Percentiles rank a stretch among this genome's conserved stretches.
Conservation (phyloP, 2,797 vertebrate species). For the Gambusia yucatana region DNA sequence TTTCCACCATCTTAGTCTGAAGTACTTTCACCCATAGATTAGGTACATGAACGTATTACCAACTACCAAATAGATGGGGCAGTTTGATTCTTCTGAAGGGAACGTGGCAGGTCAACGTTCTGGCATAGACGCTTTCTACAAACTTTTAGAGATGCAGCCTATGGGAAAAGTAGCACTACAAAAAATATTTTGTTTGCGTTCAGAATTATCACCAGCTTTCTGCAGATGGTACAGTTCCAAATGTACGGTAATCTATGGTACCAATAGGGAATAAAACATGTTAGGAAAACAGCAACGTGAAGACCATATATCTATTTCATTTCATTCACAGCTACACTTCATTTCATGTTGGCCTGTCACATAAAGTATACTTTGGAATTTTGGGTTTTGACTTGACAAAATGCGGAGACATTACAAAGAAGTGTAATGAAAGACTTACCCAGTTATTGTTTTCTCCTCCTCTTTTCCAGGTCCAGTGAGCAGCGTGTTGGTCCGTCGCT, state of each 20-base stretch:
- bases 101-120: too few species aligned
- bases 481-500: conserved; percentile 84
- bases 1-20: conserved; percentile 29
- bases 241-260: background rate
- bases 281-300: background rate
- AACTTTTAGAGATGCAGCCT: too few species aligned
- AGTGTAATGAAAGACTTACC: background rate
- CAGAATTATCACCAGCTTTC: background rate
- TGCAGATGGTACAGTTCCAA: background rate
- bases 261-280: too few species aligned
- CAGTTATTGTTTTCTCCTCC: background rate
- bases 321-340: background rate
- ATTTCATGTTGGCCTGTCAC: background rate
- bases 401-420: background rate
- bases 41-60: background rate
- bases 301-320: background rate
- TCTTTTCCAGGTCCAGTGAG: conserved; percentile 80
- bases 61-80: background rate
- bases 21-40: conserved; percentile 47
- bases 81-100: too few species aligned
- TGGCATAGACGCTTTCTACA: too few species aligned
- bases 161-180: too few species aligned
- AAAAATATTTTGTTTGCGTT: background rate
- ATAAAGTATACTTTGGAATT: background rate
- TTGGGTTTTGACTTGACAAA: background rate